These are phyloP conservation scores for Platerodrilus igneus DNA, from an alignment of 2,888 invertebrate genomes.

Conservation along the genomic window DNA sequence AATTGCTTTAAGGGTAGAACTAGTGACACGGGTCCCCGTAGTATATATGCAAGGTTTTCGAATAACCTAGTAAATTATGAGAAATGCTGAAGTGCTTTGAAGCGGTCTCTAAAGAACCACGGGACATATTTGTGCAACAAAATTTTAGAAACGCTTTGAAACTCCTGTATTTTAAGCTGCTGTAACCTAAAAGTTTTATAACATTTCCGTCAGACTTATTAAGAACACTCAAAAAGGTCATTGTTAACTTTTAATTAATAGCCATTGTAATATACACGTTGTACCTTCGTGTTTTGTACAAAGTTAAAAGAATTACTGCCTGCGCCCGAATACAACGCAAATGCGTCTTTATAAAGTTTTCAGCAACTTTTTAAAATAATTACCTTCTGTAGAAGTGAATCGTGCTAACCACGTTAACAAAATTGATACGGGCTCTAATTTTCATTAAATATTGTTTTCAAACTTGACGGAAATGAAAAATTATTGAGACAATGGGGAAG, in stretches of 20 bases:
- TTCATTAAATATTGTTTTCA: conserved; percentile 45
- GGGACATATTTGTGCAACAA: conserved; percentile 15
- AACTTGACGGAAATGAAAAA: conserved; percentile 44
- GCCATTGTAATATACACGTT: conserved; percentile 15
- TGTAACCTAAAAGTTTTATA: neutral
- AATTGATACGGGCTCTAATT: conserved; percentile 44
- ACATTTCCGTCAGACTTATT: conserved; percentile 35
- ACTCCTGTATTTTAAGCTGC: neutral
- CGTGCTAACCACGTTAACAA: conserved; percentile 33
- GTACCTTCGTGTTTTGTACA: conserved; percentile 12
- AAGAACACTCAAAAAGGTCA: conserved; percentile 37
- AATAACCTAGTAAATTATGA: conserved; percentile 25
- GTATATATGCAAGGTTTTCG: conserved; percentile 23
- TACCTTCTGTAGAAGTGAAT: conserved; percentile 38
- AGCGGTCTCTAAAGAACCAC: conserved; percentile 20
- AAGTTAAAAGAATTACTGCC: conserved; percentile 16
- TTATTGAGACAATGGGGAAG: conserved; percentile 44
- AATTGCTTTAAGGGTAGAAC: conserved; percentile 41
- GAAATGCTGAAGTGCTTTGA: conserved; percentile 23
- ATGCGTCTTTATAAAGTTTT: conserved; percentile 18
- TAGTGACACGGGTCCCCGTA: conserved; percentile 25
- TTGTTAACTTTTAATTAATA: conserved; percentile 27
- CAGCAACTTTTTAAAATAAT: conserved; percentile 40
- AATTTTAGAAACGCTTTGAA: too few relatives aligned
- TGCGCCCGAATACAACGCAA: conserved; percentile 18